Evolutionary conservation across 1,140 invertebrate species (phyloP).

Genomic region (Ceratosolen fusciceps): DNA sequence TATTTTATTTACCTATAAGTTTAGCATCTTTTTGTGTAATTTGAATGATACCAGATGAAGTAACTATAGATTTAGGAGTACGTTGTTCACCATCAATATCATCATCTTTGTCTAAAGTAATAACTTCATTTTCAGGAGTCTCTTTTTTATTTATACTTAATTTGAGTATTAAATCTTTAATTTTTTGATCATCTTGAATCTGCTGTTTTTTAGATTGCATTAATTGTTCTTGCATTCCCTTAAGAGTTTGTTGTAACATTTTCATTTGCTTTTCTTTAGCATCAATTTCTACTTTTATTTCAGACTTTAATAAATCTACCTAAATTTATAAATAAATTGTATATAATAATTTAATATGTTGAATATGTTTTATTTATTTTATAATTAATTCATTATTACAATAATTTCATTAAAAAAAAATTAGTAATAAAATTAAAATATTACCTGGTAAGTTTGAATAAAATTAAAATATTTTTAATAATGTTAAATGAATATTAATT

Average conservation of each 20-base stretch:
- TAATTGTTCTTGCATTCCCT: constrained; percentile 85
- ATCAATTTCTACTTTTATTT: constrained; percentile 78
- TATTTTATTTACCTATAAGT: constrained; percentile 71
- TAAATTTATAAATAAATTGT: constrained; percentile 51
- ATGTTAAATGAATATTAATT: too few species aligned
- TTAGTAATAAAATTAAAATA: not conserved
- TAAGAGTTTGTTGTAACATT: constrained; percentile 82
- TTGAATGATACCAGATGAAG: constrained; percentile 60
- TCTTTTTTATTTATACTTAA: constrained; percentile 67
- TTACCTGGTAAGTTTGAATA: not conserved
- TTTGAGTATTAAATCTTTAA: constrained; percentile 74
- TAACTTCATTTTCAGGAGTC: constrained; percentile 64
- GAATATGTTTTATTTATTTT: too few species aligned
- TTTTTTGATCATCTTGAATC: constrained; percentile 75
- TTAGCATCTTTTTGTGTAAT: constrained; percentile 76
- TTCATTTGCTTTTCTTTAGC: constrained; percentile 82
- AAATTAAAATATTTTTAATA: too few species aligned
- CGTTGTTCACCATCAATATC: constrained; percentile 70
- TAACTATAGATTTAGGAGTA: constrained; percentile 59
- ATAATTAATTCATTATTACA: not conserved
- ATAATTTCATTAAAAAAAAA: not conserved
- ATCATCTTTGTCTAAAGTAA: constrained; percentile 71
- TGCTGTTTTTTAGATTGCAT: constrained; percentile 77
- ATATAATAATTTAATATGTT: constrained; percentile 10
- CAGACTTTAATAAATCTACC: constrained; percentile 78